phyloP scores from a whole-genome alignment of 2,888 invertebrate species.

The Synanthedon andrenaeformis region DNA sequence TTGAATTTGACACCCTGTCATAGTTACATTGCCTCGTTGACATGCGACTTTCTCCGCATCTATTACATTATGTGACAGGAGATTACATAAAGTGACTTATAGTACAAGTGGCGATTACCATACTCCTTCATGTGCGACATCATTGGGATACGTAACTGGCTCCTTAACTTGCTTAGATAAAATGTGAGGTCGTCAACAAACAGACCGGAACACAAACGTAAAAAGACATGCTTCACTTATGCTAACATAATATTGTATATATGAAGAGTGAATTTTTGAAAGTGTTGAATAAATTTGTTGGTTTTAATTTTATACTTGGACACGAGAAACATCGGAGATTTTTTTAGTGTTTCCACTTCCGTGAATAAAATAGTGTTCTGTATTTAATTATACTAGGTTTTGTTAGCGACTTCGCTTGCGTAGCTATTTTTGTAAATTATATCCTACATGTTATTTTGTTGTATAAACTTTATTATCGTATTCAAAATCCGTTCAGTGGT shows the following conservation, averaged over 20 bases:
- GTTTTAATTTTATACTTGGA: neutral
- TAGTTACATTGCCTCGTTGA: neutral
- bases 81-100: constrained; percentile 1
- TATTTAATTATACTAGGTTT: too few relatives aligned
- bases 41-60: constrained; percentile 5
- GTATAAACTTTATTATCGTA: too few relatives aligned
- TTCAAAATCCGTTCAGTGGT: too few relatives aligned
- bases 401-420: too few relatives aligned
- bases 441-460: too few relatives aligned
- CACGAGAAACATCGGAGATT: too few relatives aligned
- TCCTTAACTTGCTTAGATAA: neutral
- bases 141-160: neutral
- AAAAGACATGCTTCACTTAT: too few relatives aligned
- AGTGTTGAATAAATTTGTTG: neutral
- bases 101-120: constrained; percentile 4
- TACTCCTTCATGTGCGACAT: constrained; percentile 4
- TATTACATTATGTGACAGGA: constrained; percentile 3
- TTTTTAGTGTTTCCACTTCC: too few relatives aligned
- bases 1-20: neutral
- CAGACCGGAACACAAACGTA: neutral
- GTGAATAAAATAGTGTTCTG: too few relatives aligned
- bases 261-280: neutral
- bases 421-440: too few relatives aligned
- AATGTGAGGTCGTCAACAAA: neutral
- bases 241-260: too few relatives aligned